Evolutionary conservation across 2,888 invertebrate genomes (phyloP), one percentile per base, ranked within the genome.

Genomic region (Orchestes rusci): DNA sequence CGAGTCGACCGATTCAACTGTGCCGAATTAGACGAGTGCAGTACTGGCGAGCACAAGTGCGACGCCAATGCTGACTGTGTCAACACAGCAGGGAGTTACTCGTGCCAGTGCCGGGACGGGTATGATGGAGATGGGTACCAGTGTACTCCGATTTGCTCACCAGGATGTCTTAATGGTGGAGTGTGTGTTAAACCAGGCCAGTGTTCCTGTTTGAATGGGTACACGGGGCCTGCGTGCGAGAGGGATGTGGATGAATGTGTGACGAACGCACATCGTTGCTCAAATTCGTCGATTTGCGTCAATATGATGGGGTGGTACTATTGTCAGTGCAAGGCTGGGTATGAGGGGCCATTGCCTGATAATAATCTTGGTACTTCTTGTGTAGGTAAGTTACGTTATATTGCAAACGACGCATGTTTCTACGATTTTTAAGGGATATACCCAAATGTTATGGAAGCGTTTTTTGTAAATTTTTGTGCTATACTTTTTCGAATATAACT

Each of bases 301-400:
- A 91, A 91, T 70, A 84, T 84, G 75, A 88, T 88, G 31, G 91
- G 91, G 56, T 89, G 88, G 79, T 89, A 87, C 71, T 84, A 87
- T 68, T 92, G 92, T 70, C 80, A 84, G 57, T 91, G 91, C 68
- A 79, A 80, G 54, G 75, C 78, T 44, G 91, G 91, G 3, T 91
- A 83, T 70, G 75, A 77, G 15, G 76, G 77, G 47, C 73, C 74
- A 30, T 66, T 73, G 33, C 68, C 71, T 53, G 74, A 73, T 60
- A 74, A 73, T 63, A 73, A 71, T 47, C 70, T 73, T 57, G 73
- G 73, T 66, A 79, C 69, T 57, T 73, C 75, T 53, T 83, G 84
- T 61, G 72, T 79, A 72, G 80, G 80, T 80, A 66, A 66, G 69
- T 66, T n/a, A 30, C n/a, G n/a, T n/a, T n/a, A n/a, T n/a, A n/a